These are phyloP conservation scores for Bursaphelenchus mucronatus DNA, from an alignment of 1,140 invertebrate species.

Conservation along the genomic window DNA sequence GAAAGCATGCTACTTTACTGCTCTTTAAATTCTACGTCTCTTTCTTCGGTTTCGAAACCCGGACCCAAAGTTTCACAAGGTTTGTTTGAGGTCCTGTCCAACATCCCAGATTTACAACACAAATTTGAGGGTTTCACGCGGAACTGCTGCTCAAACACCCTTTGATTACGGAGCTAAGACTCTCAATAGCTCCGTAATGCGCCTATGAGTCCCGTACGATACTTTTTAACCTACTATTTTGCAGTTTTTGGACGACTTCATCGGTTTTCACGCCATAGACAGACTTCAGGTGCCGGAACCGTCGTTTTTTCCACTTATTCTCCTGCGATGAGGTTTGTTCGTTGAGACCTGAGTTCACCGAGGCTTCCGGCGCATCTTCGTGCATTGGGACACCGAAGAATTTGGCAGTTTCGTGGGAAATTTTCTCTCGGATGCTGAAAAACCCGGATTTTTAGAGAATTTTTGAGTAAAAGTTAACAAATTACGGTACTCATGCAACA, in stretches of 20 bases:
- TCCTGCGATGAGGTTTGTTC: conserved; percentile 8
- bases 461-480: too few relatives aligned
- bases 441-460: neutral
- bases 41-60: too few relatives aligned
- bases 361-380: conserved; percentile 21
- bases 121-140: too few relatives aligned
- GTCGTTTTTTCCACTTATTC: conserved; percentile 19
- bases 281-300: conserved; percentile 21
- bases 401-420: conserved; percentile 18
- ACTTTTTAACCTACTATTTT: neutral
- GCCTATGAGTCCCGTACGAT: neutral
- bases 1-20: too few relatives aligned
- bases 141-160: too few relatives aligned
- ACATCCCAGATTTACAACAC: too few relatives aligned
- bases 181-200: neutral
- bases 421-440: conserved; percentile 27
- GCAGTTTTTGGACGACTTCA: conserved; percentile 18
- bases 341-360: neutral
- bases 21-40: too few relatives aligned
- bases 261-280: conserved; percentile 18
- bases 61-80: too few relatives aligned
- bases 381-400: conserved; percentile 24
- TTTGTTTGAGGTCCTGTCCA: too few relatives aligned
- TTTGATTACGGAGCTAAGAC: neutral
- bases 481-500: too few relatives aligned